Base-by-base conservation (phyloP, 2,888 invertebrate species). In the Nemoura dubitans region DNA sequence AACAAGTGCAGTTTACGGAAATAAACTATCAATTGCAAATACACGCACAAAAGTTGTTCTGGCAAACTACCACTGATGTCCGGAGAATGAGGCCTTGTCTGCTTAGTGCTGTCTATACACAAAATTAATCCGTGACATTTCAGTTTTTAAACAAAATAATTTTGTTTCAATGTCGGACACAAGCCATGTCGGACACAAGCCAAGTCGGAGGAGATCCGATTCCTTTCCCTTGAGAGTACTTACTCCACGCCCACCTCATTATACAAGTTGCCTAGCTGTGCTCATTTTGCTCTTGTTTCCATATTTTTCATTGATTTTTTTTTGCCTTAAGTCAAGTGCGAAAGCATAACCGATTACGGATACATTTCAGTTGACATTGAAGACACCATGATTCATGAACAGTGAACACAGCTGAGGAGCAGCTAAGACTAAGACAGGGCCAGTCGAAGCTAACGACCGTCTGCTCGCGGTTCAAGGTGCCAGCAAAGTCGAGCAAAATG, bases 91-190 rank as follows among this genome's bases (percentile, higher is more conserved):
- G 21, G 14, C 59, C 59, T 59, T 59, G 59, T 21, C 21, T 59
- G 59, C 14, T 2, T 59, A 36, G 36, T 3, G 10, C 5, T 36
- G 5, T 36, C 36, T n/a, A n/a, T n/a, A 36, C 3, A 59, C 59
- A 59, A 59, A 59, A 59, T 21, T 7, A 59, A 59, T 59, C 59
- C 59, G 59, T 59, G 59, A 59, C 59, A 59, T 59, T 59, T 59
- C 59, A 59, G 2, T 7, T 59, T 59, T 59, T 59, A 59, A 59
- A 59, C 21, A 59, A 7, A 59, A 59, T 59, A 7, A 59, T 59
- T 59, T 59, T 59, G 59, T 59, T 59, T 59, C 59, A 59, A 59
- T 59, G 59, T 14, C 59, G 59, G 59, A 59, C 59, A 59, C 59
- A 59, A 21, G 59, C 14, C 59, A 3, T 59, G 21, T 21, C n/a